phyloP scores from a whole-genome alignment of 2,888 invertebrate genomes.

The Blastobasis lacticolella region DNA sequence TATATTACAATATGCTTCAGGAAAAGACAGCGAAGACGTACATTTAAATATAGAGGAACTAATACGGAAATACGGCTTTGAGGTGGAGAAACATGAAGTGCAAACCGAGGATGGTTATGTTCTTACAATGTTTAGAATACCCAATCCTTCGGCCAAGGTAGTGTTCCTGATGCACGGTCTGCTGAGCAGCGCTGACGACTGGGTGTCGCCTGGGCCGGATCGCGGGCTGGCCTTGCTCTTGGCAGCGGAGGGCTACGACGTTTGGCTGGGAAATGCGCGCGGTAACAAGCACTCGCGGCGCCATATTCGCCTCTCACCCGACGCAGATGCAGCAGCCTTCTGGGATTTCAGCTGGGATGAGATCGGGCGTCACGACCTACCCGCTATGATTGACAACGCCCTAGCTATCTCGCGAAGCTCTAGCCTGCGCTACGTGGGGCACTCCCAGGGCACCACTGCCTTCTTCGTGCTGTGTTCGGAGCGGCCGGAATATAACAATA shows the following conservation, averaged over 20 bases:
- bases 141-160: conserved; percentile 33
- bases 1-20: not conserved
- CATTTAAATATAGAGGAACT: conserved; percentile 27
- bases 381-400: conserved; percentile 84
- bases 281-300: conserved; percentile 79
- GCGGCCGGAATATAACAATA: conserved; percentile 69
- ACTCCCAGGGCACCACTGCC: conserved; percentile 79
- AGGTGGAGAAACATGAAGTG: conserved; percentile 32
- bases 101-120: conserved; percentile 44
- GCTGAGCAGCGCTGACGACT: conserved; percentile 49
- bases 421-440: conserved; percentile 77
- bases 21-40: conserved; percentile 28
- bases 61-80: conserved; percentile 38
- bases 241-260: conserved; percentile 78
- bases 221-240: conserved; percentile 58
- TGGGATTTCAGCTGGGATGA: conserved; percentile 88
- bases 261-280: conserved; percentile 86
- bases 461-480: conserved; percentile 74
- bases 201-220: conserved; percentile 38
- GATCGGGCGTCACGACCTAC: conserved; percentile 84
- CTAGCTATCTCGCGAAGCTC: conserved; percentile 62
- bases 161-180: conserved; percentile 55
- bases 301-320: conserved; percentile 56
- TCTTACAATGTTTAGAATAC: conserved; percentile 40
- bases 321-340: conserved; percentile 34